Conservation (phyloP, 2,888 invertebrate genomes). For the Carabus problematicus region DNA sequence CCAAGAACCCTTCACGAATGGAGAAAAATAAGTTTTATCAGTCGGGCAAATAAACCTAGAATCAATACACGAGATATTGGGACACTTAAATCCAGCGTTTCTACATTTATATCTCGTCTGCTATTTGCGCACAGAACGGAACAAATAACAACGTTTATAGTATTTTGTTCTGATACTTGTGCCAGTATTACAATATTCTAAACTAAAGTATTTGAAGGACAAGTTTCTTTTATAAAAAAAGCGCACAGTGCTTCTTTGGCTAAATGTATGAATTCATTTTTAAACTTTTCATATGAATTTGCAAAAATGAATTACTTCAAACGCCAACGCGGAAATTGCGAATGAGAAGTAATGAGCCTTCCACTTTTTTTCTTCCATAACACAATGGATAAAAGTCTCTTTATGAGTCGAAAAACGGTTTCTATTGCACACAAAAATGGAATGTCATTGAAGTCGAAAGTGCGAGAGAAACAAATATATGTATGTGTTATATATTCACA, state of each 20-base stretch:
- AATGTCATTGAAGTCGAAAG: conserved; percentile 2
- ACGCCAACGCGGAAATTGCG: too few species aligned
- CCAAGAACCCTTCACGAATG: too few species aligned
- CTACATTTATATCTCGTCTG: conserved; percentile 23
- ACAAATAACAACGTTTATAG: conserved; percentile 24
- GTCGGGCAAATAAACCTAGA: conserved; percentile 20
- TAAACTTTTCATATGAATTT: too few species aligned
- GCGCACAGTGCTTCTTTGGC: too few species aligned
- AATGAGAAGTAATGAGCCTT: background rate
- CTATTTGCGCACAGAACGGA: conserved; percentile 18
- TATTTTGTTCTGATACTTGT: background rate
- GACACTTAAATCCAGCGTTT: conserved; percentile 17
- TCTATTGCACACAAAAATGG: conserved; percentile 26
- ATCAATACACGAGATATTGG: conserved; percentile 27
- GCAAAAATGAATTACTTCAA: too few species aligned
- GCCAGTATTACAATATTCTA: too few species aligned
- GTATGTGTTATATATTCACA: too few species aligned
- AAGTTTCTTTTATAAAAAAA: too few species aligned
- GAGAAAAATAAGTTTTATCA: conserved; percentile 10
- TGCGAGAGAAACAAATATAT: conserved; percentile 12
- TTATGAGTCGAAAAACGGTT: conserved; percentile 23
- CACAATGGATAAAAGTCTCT: conserved; percentile 27
- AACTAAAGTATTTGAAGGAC: too few species aligned
- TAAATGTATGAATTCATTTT: too few species aligned
- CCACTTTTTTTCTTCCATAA: background rate